Conservation (phyloP, 2,113 vertebrate species). For the Oxygymnocypris stewartii region DNA sequence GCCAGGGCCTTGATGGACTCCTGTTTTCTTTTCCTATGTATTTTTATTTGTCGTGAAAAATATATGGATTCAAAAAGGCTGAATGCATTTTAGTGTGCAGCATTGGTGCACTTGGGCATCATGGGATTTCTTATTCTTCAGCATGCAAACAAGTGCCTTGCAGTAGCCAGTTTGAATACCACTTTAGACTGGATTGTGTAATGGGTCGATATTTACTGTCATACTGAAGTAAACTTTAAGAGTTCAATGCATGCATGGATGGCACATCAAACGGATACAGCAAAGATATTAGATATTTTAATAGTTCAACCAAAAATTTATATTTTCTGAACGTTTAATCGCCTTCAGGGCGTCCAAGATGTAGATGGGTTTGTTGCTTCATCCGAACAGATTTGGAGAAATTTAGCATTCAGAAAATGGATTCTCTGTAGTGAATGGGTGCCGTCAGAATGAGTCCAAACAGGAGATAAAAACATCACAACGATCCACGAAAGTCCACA, state of each 20-base stretch:
- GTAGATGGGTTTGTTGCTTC: no score
- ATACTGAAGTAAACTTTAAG: neutral
- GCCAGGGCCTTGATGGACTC: slow-evolving; percentile 25
- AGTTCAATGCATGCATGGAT: neutral
- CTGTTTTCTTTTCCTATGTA: neutral
- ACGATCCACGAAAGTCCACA: no score
- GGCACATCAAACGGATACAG: neutral
- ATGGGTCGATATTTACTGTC: neutral
- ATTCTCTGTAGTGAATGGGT: no score
- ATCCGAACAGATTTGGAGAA: no score
- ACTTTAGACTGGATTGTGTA: neutral
- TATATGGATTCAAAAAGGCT: slow-evolving; percentile 7
- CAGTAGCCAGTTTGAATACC: slow-evolving; percentile 14
- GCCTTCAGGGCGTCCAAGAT: no score
- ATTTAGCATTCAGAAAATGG: no score
- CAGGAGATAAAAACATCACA: no score
- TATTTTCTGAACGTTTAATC: no score
- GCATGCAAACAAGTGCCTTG: neutral
- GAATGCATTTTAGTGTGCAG: slow-evolving; percentile 8
- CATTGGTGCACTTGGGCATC: slow-evolving; percentile 3
- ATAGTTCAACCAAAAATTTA: no score
- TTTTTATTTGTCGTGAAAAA: slow-evolving; percentile 20
- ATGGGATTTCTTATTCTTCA: neutral
- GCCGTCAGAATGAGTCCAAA: no score
- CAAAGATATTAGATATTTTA: no score